Percentiles rank a stretch among this genome's conserved stretches.
Evolutionary conservation across 1,140 invertebrate genomes (phyloP).

Genomic region (Probaryconus sp.): DNA sequence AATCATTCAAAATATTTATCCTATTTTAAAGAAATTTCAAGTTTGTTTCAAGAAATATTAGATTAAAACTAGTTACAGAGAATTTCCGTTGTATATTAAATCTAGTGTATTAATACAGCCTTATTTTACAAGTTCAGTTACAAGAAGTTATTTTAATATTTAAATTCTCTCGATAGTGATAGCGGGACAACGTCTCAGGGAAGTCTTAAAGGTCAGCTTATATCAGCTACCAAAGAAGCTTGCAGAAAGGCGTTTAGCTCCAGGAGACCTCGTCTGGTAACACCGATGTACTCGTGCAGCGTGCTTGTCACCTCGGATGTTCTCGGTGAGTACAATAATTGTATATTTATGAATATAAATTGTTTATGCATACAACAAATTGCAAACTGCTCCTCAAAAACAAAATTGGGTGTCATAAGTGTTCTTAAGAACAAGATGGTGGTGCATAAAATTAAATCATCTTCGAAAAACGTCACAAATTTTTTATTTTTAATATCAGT

Average conservation of each 20-base stretch:
- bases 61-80: too few species aligned
- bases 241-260: conserved; percentile 93
- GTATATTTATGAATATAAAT: conserved; percentile 1
- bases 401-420: not conserved
- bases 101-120: too few species aligned
- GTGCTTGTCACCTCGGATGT: conserved; percentile 96
- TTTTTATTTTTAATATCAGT: conserved; percentile 61
- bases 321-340: conserved; percentile 85
- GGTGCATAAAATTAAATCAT: not conserved
- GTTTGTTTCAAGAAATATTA: too few species aligned
- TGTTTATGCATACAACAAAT: not conserved
- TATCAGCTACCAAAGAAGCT: conserved; percentile 93
- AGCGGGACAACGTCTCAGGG: conserved; percentile 67
- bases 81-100: too few species aligned
- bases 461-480: conserved; percentile 44
- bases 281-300: conserved; percentile 97
- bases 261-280: conserved; percentile 93
- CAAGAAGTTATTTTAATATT: too few species aligned
- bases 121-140: too few species aligned
- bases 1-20: not conserved
- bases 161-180: conserved; percentile 63
- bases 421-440: too few species aligned
- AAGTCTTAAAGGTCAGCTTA: conserved; percentile 88
- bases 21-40: too few species aligned
- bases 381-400: conserved; percentile 13